Conservation (phyloP, 2,888 invertebrate genomes). For the Parnassius mnemosyne region DNA sequence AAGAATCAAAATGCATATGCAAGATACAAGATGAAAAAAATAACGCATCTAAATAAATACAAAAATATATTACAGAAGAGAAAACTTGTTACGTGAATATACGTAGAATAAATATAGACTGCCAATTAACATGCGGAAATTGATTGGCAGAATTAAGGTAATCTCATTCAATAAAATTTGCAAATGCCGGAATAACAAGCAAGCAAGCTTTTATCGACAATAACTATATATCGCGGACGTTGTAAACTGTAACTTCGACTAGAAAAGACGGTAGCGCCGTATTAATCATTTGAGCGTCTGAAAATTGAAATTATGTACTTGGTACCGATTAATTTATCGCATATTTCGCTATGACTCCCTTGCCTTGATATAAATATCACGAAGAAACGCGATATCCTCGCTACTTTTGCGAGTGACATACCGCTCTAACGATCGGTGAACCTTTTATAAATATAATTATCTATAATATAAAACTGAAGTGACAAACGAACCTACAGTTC, state of each 20-base stretch:
- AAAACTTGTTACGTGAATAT: too few relatives aligned
- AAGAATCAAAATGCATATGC: too few relatives aligned
- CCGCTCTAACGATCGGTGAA: neutral
- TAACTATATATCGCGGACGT: constrained; percentile 14
- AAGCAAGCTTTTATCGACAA: constrained; percentile 13
- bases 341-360: constrained; percentile 50
- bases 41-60: too few relatives aligned
- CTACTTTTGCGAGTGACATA: constrained; percentile 43
- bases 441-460: neutral
- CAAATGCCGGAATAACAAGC: constrained; percentile 18
- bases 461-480: too few relatives aligned
- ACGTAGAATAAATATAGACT: too few relatives aligned
- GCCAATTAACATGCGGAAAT: neutral
- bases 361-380: constrained; percentile 52
- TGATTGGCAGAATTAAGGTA: constrained; percentile 4
- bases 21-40: too few relatives aligned
- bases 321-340: constrained; percentile 28
- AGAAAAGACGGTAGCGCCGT: constrained; percentile 39
- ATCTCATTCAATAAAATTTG: constrained; percentile 11
- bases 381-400: constrained; percentile 49
- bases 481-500: too few relatives aligned
- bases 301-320: constrained; percentile 23
- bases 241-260: constrained; percentile 12
- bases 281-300: constrained; percentile 31
- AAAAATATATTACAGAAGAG: too few relatives aligned